Conservation (phyloP, 2,888 invertebrate genomes). For the Pelosia muscerda region DNA sequence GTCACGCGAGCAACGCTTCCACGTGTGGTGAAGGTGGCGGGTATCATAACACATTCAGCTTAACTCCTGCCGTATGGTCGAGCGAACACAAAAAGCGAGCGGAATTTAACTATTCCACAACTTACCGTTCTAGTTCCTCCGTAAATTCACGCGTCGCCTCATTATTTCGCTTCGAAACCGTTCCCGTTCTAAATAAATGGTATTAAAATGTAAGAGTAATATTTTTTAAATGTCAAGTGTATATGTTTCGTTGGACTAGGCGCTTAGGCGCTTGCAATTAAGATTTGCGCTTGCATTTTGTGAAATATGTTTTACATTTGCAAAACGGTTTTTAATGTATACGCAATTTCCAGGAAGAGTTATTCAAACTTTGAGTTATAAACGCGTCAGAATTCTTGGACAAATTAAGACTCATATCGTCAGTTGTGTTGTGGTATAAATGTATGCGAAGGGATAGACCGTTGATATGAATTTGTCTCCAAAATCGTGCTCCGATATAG, state of each 20-base stretch:
- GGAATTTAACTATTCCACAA: constrained; percentile 54
- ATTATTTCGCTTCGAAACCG: constrained; percentile 75
- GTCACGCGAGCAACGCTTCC: constrained; percentile 21
- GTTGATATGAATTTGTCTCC: no score
- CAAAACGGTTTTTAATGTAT: constrained; percentile 57
- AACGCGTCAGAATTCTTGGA: constrained; percentile 22
- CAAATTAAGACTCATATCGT: constrained; percentile 23
- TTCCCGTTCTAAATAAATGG: constrained; percentile 74
- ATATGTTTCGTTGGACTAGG: constrained; percentile 58
- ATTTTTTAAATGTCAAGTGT: constrained; percentile 73
- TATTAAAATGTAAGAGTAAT: constrained; percentile 80
- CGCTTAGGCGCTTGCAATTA: constrained; percentile 68
- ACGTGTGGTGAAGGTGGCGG: constrained; percentile 52
- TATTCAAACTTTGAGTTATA: constrained; percentile 50
- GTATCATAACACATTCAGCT: constrained; percentile 67
- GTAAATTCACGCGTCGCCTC: constrained; percentile 73
- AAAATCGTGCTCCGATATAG: no score
- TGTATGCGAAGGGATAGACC: no score
- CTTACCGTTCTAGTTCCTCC: constrained; percentile 37
- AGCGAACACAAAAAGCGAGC: constrained; percentile 62
- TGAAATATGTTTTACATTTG: constrained; percentile 58
- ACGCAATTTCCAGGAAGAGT: constrained; percentile 39
- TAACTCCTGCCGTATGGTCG: constrained; percentile 58
- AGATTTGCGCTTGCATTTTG: constrained; percentile 64
- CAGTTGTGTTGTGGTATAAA: constrained; percentile 5